Conservation (phyloP, 2,113 vertebrate species). For the Cinclus cinclus region DNA sequence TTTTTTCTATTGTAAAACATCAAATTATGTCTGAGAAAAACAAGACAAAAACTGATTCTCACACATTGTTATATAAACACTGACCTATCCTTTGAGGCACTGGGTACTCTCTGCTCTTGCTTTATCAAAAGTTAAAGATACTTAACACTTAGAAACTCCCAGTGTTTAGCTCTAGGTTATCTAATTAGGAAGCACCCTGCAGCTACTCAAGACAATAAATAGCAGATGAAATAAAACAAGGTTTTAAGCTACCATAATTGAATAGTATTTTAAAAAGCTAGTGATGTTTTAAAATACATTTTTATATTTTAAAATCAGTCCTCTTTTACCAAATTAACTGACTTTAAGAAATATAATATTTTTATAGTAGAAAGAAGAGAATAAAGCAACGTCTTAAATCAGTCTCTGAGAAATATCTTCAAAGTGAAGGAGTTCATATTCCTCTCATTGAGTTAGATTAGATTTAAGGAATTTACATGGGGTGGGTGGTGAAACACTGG, state of each 20-base stretch:
- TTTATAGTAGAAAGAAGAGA: background rate
- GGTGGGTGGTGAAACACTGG: background rate
- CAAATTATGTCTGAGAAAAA: conserved; percentile 58
- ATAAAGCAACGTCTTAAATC: background rate
- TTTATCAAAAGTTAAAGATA: conserved; percentile 3
- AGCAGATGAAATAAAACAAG: background rate
- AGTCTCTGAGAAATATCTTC: background rate
- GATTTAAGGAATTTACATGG: background rate
- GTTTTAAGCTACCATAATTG: background rate
- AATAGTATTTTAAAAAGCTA: background rate
- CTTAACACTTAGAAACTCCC: background rate
- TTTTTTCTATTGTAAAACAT: conserved; percentile 51
- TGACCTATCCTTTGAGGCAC: background rate
- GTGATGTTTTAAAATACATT: background rate
- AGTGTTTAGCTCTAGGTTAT: background rate
- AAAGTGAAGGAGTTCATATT: background rate
- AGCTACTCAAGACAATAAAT: background rate
- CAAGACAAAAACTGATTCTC: conserved; percentile 36
- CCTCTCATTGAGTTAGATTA: background rate
- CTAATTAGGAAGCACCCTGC: background rate
- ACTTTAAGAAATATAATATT: background rate
- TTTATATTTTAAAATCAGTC: background rate
- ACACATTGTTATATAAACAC: background rate
- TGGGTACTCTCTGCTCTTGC: background rate
- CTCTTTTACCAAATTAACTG: background rate